phyloP scores from a whole-genome alignment of 2,888 invertebrate genomes.

The Epirrita christyi region DNA sequence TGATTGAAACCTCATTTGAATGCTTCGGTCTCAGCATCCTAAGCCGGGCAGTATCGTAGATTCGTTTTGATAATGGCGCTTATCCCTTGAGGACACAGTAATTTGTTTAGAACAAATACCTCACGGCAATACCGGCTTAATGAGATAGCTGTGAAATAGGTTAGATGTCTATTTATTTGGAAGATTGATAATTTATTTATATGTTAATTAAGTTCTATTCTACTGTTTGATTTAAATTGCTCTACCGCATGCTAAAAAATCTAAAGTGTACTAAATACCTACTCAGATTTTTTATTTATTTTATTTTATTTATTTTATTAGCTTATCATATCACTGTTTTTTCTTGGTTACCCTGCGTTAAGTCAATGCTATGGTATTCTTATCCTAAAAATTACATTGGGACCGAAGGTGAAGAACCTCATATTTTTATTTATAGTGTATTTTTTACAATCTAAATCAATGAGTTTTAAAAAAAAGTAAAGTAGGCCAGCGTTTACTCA shows the following conservation, averaged over 20 bases:
- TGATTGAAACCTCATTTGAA: neutral
- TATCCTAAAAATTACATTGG: too few relatives aligned
- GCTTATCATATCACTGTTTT: too few relatives aligned
- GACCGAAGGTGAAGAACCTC: too few relatives aligned
- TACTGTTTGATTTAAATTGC: neutral
- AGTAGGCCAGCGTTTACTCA: too few relatives aligned
- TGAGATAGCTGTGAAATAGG: slow-evolving; percentile 1
- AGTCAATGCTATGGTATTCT: too few relatives aligned
- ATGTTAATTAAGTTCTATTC: neutral
- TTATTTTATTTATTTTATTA: too few relatives aligned
- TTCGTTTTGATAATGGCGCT: neutral
- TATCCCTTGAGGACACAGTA: neutral
- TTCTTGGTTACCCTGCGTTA: too few relatives aligned
- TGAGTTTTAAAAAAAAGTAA: too few relatives aligned
- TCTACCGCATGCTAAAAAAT: neutral
- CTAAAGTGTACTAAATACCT: too few relatives aligned
- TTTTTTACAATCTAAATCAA: too few relatives aligned
- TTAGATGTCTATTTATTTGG: neutral
- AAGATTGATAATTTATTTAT: neutral
- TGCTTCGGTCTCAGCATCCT: neutral
- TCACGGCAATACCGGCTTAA: neutral
- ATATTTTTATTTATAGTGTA: too few relatives aligned
- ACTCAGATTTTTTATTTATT: too few relatives aligned
- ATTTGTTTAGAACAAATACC: slow-evolving; percentile 1
- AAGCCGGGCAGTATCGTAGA: neutral